Evolutionary conservation across 2,888 invertebrate species (phyloP).

Genomic region (Adela reaumurella): DNA sequence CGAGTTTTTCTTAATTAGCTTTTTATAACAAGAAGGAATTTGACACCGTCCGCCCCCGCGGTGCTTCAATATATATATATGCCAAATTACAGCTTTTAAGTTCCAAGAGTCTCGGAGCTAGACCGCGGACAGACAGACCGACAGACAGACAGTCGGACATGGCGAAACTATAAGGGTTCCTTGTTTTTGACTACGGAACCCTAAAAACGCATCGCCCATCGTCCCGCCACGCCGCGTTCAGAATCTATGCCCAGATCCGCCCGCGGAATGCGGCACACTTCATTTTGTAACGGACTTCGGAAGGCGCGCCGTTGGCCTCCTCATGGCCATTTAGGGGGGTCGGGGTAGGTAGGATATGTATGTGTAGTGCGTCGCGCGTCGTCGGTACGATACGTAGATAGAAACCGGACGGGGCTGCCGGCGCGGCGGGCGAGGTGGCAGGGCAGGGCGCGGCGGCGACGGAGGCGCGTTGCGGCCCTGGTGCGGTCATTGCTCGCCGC

Average conservation of each 20-base stretch:
- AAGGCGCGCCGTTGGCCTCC: no score
- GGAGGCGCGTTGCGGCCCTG: constrained; percentile 45
- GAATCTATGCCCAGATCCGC: no score
- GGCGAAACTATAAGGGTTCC: background rate
- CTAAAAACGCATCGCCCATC: background rate
- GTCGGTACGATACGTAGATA: no score
- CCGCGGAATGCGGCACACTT: constrained; percentile 52
- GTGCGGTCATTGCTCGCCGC: constrained; percentile 56
- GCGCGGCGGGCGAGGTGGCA: constrained; percentile 21
- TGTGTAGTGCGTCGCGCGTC: no score
- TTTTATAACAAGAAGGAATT: no score
- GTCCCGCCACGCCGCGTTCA: no score
- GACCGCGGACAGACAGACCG: background rate
- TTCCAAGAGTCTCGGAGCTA: background rate
- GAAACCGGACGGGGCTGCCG: no score
- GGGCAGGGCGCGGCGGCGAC: constrained; percentile 25
- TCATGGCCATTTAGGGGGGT: no score
- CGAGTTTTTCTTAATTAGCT: no score
- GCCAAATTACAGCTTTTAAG: background rate
- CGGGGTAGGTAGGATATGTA: no score
- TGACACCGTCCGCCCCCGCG: no score
- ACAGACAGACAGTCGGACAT: background rate
- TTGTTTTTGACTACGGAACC: background rate
- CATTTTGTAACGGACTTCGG: constrained; percentile 55
- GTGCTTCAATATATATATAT: no score